Evolutionary conservation across 1,140 invertebrate genomes (phyloP), one percentile per base, ranked within the genome.

Genomic region (Tetramorium parvispinum): DNA sequence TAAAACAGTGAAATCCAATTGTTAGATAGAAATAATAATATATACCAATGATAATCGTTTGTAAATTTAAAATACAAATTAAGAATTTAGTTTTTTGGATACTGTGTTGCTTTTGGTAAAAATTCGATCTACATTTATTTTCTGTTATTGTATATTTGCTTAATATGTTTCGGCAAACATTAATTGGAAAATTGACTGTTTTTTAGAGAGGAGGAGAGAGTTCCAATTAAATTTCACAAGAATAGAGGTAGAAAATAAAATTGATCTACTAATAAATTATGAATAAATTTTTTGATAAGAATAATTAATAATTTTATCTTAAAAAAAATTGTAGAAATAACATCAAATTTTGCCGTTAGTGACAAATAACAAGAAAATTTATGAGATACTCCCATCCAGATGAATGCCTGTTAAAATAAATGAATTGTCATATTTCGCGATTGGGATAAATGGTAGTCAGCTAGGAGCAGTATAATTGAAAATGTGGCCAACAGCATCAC

Each of bases 391-490:
- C 4, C 4, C 27, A 6, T 37, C 18, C n/a, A 57, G 53, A 77
- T 76, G 46, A 77, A 40, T 37, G 6, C 0, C 8, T 61, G 18
- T 83, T 8, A 53, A 53, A n/a, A 53, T 51, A 37, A 4, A 53
- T 73, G 24, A 75, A 40, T 65, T 65, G 7, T 37, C 7, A 55
- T 73, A 73, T 59, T 68, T 49, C 2, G 18, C 37, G 21, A 81
- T 57, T 46, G 18, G 3, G 21, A 68, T 13, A 55, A 81, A 70
- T 21, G 11, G 10, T 70, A n/a, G 21, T 10, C 43, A 40, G 7
- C n/a, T 66, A 53, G 32, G 32, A 68, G 10, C 16, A 53, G 5
- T 57, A 73, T 83, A 83, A 83, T 59, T 83, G 53, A 83, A 61
- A 46, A 21, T 43, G 27, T n/a, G 0, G 24, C 40, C 32, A 49